Conservation (phyloP, 2,797 vertebrate species). For the Anguilla anguilla region DNA sequence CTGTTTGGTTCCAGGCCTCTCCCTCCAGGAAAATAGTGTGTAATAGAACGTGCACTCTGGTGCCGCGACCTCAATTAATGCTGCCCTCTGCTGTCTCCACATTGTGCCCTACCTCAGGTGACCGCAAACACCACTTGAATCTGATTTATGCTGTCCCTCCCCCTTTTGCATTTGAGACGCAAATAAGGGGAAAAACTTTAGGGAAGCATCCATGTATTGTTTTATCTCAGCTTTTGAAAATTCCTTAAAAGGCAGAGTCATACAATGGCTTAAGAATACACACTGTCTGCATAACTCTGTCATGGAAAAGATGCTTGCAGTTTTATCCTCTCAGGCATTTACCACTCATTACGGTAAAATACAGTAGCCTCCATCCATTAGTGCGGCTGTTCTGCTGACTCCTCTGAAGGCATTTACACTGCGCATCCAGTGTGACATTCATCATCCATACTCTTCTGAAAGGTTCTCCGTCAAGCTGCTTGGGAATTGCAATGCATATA, state of each 20-base stretch:
- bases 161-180: background rate
- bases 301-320: background rate
- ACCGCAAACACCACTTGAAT: constrained; percentile 48
- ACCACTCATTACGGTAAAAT: background rate
- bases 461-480: background rate
- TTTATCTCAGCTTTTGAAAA: background rate
- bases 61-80: constrained; percentile 65
- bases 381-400: background rate
- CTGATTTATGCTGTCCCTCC: constrained; percentile 48
- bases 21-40: constrained; percentile 49
- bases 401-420: background rate
- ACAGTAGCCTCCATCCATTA: background rate
- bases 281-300: background rate
- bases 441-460: constrained; percentile 13
- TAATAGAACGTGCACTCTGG: constrained; percentile 50
- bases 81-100: constrained; percentile 48
- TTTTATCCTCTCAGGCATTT: background rate
- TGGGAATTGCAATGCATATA: constrained; percentile 2
- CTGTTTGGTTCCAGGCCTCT: constrained; percentile 41
- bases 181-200: background rate
- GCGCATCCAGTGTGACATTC: background rate
- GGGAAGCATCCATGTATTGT: background rate
- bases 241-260: background rate
- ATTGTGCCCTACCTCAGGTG: constrained; percentile 47
- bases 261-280: background rate